phyloP scores from a whole-genome alignment of 1,140 invertebrate genomes.

The Laupala kohalensis region DNA sequence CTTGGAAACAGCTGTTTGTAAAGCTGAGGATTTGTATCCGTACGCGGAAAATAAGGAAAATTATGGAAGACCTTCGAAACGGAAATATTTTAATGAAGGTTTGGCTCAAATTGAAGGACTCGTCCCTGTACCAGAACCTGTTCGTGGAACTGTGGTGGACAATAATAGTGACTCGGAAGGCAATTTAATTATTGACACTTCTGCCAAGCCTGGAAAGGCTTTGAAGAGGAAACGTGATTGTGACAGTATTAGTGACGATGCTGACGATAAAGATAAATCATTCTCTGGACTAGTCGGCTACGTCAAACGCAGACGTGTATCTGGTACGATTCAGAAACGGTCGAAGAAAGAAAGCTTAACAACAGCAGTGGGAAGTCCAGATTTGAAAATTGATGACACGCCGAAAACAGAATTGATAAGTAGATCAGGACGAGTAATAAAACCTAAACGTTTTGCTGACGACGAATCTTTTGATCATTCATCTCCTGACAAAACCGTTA shows the following conservation, averaged over 20 bases:
- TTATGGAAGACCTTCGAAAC: slow-evolving; percentile 44
- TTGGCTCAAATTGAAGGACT: slow-evolving; percentile 24
- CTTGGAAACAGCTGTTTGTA: slow-evolving; percentile 57
- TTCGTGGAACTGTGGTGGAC: background rate
- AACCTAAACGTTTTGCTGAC: slow-evolving; percentile 44
- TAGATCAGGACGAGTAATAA: slow-evolving; percentile 60
- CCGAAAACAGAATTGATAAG: slow-evolving; percentile 41
- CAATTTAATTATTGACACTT: slow-evolving; percentile 38
- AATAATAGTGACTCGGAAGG: slow-evolving; percentile 22
- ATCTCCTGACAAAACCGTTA: too few relatives aligned
- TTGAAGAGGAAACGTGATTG: background rate
- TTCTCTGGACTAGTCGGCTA: background rate
- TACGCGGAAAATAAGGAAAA: slow-evolving; percentile 49
- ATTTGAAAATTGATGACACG: background rate
- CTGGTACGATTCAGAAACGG: background rate
- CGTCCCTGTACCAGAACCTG: background rate
- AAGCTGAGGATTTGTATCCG: slow-evolving; percentile 34
- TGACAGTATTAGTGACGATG: background rate
- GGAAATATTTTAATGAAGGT: slow-evolving; percentile 53
- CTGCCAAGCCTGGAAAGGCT: background rate
- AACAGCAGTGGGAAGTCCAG: background rate
- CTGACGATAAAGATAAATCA: background rate
- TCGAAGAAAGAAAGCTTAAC: background rate
- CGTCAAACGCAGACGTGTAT: background rate
- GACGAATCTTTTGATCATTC: slow-evolving; percentile 21